Conservation (phyloP, 1,140 invertebrate genomes). For the Drosophila auraria region DNA sequence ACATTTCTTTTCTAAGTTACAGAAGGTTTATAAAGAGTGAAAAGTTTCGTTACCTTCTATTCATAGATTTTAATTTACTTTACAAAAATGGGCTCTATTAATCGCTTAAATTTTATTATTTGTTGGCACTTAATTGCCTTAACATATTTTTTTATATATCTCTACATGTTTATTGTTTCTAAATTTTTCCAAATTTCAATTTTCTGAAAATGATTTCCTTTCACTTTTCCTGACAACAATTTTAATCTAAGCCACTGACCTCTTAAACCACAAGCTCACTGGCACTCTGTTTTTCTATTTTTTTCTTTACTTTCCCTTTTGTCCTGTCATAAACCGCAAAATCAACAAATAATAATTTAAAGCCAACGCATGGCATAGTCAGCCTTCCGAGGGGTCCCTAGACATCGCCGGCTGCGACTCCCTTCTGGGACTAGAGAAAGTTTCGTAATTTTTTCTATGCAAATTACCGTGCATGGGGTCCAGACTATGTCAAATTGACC, state of each 20-base stretch:
- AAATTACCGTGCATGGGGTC: constrained; percentile 45
- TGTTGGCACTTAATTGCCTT: too few species aligned
- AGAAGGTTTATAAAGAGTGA: too few species aligned
- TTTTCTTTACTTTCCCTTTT: neutral
- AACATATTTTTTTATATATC: too few species aligned
- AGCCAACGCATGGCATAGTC: constrained; percentile 32
- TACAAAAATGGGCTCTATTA: too few species aligned
- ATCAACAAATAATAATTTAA: constrained; percentile 59
- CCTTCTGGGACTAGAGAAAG: constrained; percentile 37
- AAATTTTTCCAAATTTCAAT: neutral
- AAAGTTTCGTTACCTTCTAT: too few species aligned
- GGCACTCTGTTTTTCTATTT: neutral
- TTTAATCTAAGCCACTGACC: constrained; percentile 9
- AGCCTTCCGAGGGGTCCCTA: neutral
- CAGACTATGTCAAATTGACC: constrained; percentile 28
- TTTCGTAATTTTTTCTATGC: constrained; percentile 49
- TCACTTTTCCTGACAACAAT: too few species aligned
- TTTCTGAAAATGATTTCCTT: neutral
- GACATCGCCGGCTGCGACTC: constrained; percentile 7
- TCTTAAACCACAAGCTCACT: neutral
- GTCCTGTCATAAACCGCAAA: constrained; percentile 21
- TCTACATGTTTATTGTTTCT: too few species aligned
- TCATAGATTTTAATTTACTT: too few species aligned
- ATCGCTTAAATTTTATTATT: too few species aligned
- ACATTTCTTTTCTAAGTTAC: too few species aligned